These are phyloP conservation scores for Malurus cyaneus DNA, from an alignment of 2,113 vertebrate genomes.

Conservation along the genomic window DNA sequence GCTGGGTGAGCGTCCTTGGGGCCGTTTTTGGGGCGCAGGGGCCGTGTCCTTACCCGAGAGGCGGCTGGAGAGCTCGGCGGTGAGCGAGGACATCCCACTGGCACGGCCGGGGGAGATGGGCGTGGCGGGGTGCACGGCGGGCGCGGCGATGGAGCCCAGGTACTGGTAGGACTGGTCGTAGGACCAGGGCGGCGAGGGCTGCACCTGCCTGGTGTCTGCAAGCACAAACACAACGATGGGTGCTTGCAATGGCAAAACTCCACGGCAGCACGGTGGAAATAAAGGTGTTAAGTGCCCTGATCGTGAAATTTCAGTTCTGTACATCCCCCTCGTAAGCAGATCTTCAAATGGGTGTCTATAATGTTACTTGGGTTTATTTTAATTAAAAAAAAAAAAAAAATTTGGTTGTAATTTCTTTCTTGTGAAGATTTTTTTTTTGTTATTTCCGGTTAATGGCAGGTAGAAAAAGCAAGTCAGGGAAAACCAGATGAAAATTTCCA, in stretches of 20 bases:
- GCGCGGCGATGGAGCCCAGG: constrained; percentile 88
- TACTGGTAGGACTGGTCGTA: constrained; percentile 97
- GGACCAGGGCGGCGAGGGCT: constrained; percentile 93
- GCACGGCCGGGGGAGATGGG: constrained; percentile 90
- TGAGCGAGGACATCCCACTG: constrained; percentile 82
- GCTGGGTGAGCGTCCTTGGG: too few relatives aligned
- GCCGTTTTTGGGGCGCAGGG: background rate
- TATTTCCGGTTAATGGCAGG: background rate
- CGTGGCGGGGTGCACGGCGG: constrained; percentile 87
- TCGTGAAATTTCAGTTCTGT: background rate
- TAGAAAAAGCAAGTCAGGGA: background rate
- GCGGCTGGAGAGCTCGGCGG: constrained; percentile 86
- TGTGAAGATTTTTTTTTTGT: background rate
- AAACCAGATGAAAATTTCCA: background rate
- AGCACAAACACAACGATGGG: constrained; percentile 30
- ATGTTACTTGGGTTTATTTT: background rate
- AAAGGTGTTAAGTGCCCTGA: background rate
- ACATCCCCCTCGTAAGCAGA: background rate
- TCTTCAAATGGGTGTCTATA: background rate
- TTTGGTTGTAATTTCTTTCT: background rate
- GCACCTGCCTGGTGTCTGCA: constrained; percentile 91
- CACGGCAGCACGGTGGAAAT: background rate
- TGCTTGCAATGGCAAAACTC: constrained; percentile 57
- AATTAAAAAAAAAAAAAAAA: background rate
- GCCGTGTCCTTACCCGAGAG: constrained; percentile 73